Percentiles rank a stretch among this genome's conserved stretches.
Evolutionary conservation across 1,140 invertebrate species (phyloP).

Genomic region (Oreohelix idahoensis): DNA sequence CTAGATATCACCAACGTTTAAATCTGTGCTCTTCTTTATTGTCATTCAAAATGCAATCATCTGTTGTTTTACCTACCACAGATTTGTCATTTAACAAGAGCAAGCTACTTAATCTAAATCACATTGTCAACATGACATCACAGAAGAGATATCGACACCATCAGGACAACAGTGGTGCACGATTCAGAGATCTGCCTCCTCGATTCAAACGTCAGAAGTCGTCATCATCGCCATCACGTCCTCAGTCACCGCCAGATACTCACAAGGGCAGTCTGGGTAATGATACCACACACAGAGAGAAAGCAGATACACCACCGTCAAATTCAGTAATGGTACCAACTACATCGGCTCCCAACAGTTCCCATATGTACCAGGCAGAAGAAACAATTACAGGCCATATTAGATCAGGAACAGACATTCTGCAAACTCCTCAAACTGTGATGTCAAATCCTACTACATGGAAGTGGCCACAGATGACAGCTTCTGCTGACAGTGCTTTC

Average conservation of each 20-base stretch:
- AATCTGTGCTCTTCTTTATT: too few species aligned
- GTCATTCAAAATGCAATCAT: not conserved
- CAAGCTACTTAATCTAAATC: not conserved
- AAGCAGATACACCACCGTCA: not conserved
- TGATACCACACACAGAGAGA: not conserved
- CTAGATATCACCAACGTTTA: too few species aligned
- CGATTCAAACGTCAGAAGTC: slow-evolving; percentile 41
- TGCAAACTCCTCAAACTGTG: not conserved
- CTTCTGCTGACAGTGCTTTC: not conserved
- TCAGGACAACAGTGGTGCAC: not conserved
- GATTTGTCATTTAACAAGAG: not conserved
- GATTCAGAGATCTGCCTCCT: slow-evolving; percentile 32
- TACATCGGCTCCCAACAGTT: not conserved
- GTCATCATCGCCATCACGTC: slow-evolving; percentile 4
- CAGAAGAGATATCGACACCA: slow-evolving; percentile 33
- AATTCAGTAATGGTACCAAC: not conserved
- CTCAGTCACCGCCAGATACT: not conserved
- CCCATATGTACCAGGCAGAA: not conserved
- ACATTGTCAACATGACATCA: slow-evolving; percentile 29
- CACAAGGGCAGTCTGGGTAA: not conserved
- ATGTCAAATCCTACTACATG: not conserved
- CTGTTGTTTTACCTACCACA: not conserved
- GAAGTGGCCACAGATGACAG: not conserved
- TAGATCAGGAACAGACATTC: not conserved
- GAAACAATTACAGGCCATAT: not conserved